Conservation (phyloP, 1,140 invertebrate species). For the Dendrolimus punctatus region DNA sequence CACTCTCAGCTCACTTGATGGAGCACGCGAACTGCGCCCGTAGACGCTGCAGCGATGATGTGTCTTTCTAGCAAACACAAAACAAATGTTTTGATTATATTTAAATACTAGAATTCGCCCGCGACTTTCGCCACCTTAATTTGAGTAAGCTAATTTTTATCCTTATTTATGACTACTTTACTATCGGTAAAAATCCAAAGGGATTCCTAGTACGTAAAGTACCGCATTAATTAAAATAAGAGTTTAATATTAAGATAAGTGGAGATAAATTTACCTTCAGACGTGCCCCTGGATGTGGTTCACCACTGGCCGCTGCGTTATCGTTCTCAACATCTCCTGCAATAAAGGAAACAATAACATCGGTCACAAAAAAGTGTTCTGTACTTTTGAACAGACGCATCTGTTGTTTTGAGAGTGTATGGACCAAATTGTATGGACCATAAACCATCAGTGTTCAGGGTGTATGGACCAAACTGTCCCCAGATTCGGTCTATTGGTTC, state of each 20-base stretch:
- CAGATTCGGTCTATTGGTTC: too few species aligned
- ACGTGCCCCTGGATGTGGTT: constrained; percentile 3
- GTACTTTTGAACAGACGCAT: neutral
- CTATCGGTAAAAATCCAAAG: too few species aligned
- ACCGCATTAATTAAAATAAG: too few species aligned
- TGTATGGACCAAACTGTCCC: too few species aligned
- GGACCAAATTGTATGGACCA: too few species aligned
- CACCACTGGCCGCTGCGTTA: constrained; percentile 18
- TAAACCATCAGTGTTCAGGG: too few species aligned
- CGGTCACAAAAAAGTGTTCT: neutral
- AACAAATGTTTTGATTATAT: neutral
- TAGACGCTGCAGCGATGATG: constrained; percentile 34
- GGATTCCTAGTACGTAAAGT: too few species aligned
- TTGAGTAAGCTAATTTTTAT: too few species aligned
- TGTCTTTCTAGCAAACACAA: neutral
- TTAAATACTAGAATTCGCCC: too few species aligned
- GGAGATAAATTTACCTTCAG: constrained; percentile 5
- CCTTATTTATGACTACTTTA: too few species aligned
- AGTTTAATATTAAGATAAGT: too few species aligned
- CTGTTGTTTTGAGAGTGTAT: neutral
- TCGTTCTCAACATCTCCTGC: constrained; percentile 33
- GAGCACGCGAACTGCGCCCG: constrained; percentile 53
- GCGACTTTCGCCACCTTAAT: too few species aligned
- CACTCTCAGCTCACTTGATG: constrained; percentile 37
- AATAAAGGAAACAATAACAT: neutral